phyloP scores from a whole-genome alignment of 2,888 invertebrate genomes.

The Tetanocera ferruginea region DNA sequence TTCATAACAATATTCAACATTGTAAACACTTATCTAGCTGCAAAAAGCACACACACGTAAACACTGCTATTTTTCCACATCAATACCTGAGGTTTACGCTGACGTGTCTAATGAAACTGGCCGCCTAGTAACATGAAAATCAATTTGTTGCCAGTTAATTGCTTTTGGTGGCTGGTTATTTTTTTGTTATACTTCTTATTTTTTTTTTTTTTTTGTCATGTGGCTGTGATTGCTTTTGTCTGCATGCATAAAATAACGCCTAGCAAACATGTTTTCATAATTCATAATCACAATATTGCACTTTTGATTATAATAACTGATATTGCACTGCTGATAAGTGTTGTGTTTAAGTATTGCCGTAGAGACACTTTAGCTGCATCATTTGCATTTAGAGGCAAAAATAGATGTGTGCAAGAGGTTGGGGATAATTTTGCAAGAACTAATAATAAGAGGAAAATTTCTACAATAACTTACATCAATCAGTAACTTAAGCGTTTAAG shows the following conservation, averaged over 20 bases:
- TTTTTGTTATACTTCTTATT: background rate
- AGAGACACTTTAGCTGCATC: background rate
- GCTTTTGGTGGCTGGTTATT: slow-evolving; percentile 6
- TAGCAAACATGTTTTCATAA: slow-evolving; percentile 5
- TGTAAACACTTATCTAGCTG: no score
- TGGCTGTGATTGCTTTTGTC: background rate
- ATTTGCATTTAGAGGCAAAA: background rate
- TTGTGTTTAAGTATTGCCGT: background rate
- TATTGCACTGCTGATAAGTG: background rate
- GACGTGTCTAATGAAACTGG: background rate
- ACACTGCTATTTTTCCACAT: no score
- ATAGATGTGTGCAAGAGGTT: background rate
- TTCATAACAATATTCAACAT: no score
- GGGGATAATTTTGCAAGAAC: no score
- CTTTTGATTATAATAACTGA: slow-evolving; percentile 9
- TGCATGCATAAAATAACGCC: background rate
- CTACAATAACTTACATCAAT: background rate
- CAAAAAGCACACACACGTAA: no score
- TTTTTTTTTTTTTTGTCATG: background rate
- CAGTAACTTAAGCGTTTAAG: background rate
- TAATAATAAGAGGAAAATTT: no score
- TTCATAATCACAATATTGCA: background rate
- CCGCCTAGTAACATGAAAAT: slow-evolving; percentile 11
- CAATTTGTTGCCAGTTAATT: slow-evolving; percentile 35
- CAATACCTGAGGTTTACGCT: no score